These are phyloP conservation scores for Lithobius niger DNA, from an alignment of 1,140 invertebrate genomes.

Conservation along the genomic window DNA sequence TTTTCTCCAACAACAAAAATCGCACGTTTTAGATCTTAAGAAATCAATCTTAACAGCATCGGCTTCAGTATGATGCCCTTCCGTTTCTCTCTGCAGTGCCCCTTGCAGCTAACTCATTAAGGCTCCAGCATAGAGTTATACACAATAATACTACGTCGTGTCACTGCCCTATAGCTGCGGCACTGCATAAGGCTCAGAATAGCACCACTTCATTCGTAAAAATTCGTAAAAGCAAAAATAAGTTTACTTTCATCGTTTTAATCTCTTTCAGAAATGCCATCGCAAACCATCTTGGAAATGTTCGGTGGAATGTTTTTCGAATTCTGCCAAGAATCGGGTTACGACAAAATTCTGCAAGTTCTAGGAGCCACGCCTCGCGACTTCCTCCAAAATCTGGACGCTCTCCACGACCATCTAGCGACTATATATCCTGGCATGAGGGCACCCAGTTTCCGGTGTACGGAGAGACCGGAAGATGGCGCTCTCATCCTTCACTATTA, in stretches of 20 bases:
- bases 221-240: slow-evolving; percentile 3
- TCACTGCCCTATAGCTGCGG: neutral
- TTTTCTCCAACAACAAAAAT: no score
- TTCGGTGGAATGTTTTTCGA: slow-evolving; percentile 91
- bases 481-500: slow-evolving; percentile 81
- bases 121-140: neutral
- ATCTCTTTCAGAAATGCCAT: slow-evolving; percentile 61
- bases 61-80: no score
- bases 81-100: neutral
- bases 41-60: no score
- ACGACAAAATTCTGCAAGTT: slow-evolving; percentile 83
- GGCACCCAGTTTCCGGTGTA: slow-evolving; percentile 82
- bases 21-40: no score
- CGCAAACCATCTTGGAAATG: slow-evolving; percentile 74
- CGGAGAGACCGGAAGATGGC: slow-evolving; percentile 66
- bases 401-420: slow-evolving; percentile 81
- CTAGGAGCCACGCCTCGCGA: slow-evolving; percentile 80
- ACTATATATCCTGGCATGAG: slow-evolving; percentile 86
- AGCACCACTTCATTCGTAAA: neutral
- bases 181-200: neutral
- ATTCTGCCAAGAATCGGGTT: slow-evolving; percentile 86
- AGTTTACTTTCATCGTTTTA: no score
- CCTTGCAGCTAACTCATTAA: neutral
- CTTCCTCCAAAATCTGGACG: slow-evolving; percentile 86
- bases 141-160: neutral